Evolutionary conservation across 2,888 invertebrate species (phyloP).

Genomic region (Trachelus tabidus): DNA sequence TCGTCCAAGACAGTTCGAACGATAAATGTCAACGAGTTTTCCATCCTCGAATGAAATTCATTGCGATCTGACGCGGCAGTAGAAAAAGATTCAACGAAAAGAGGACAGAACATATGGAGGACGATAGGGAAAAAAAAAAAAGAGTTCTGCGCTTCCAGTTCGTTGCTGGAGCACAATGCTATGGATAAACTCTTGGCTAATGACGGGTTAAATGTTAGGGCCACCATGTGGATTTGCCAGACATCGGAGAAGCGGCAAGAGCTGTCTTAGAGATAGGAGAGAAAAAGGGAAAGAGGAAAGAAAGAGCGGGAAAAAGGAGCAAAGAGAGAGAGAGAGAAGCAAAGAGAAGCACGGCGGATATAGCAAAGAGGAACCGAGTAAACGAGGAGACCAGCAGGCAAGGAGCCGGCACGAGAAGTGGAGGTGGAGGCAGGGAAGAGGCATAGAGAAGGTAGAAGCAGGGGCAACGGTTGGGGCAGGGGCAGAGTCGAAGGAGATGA

Average conservation of each 20-base stretch:
- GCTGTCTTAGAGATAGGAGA: conserved; percentile 32
- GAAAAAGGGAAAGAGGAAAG: conserved; percentile 34
- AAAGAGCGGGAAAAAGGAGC: conserved; percentile 19
- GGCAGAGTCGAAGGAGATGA: conserved; percentile 57
- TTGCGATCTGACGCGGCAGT: background rate
- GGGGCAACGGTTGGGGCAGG: conserved; percentile 23
- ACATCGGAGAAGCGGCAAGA: conserved; percentile 30
- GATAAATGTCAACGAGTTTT: background rate
- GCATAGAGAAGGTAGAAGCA: conserved; percentile 33
- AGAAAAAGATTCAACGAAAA: too few species aligned
- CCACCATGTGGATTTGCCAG: conserved; percentile 29
- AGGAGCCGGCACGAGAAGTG: conserved; percentile 9
- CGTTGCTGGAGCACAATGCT: background rate
- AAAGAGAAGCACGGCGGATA: background rate
- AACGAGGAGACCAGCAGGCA: conserved; percentile 14
- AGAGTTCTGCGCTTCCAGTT: background rate
- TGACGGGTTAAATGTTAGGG: conserved; percentile 30
- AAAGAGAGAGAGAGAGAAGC: background rate
- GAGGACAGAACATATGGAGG: too few species aligned
- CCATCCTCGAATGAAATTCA: background rate
- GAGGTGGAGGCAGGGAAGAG: conserved; percentile 28
- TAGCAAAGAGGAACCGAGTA: conserved; percentile 7
- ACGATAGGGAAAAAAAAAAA: background rate
- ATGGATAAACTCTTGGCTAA: background rate
- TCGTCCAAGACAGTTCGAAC: background rate